phyloP scores from a whole-genome alignment of 2,797 vertebrate genomes.

The Harpagifer antarcticus region DNA sequence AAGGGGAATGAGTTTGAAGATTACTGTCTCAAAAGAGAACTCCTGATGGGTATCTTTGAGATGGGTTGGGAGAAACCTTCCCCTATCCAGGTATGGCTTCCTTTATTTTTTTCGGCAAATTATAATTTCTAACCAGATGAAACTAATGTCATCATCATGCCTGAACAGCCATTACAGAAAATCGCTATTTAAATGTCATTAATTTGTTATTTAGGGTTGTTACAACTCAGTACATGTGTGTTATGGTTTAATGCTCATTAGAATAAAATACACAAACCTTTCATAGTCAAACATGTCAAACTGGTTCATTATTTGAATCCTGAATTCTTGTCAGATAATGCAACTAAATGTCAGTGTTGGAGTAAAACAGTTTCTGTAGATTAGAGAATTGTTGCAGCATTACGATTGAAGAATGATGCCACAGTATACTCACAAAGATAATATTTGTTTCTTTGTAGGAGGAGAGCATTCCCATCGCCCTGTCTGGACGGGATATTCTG shows the following conservation, averaged over 20 bases:
- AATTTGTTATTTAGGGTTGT: not conserved
- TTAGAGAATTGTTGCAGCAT: too few relatives aligned
- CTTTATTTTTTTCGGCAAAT: slow-evolving; percentile 72
- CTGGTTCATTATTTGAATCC: not conserved
- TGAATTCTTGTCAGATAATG: too few relatives aligned
- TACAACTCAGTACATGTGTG: not conserved
- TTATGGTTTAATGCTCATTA: not conserved
- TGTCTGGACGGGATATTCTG: slow-evolving; percentile 86
- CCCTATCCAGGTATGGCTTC: slow-evolving; percentile 86
- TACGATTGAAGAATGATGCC: too few relatives aligned
- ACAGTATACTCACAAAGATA: too few relatives aligned
- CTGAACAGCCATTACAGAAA: not conserved
- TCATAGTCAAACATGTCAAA: not conserved
- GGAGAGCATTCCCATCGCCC: slow-evolving; percentile 86
- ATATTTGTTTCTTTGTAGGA: slow-evolving; percentile 65
- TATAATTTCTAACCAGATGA: not conserved
- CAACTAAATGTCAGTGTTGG: too few relatives aligned
- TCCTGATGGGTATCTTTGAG: slow-evolving; percentile 87
- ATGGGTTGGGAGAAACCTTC: slow-evolving; percentile 89
- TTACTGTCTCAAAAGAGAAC: slow-evolving; percentile 86
- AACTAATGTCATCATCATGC: not conserved
- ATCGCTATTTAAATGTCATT: not conserved
- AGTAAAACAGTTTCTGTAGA: too few relatives aligned
- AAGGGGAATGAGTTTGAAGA: slow-evolving; percentile 89
- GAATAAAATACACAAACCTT: not conserved